Evolutionary conservation across 2,797 vertebrate genomes (phyloP), one percentile per base, ranked within the genome.

Genomic region (Gymnocypris eckloni): DNA sequence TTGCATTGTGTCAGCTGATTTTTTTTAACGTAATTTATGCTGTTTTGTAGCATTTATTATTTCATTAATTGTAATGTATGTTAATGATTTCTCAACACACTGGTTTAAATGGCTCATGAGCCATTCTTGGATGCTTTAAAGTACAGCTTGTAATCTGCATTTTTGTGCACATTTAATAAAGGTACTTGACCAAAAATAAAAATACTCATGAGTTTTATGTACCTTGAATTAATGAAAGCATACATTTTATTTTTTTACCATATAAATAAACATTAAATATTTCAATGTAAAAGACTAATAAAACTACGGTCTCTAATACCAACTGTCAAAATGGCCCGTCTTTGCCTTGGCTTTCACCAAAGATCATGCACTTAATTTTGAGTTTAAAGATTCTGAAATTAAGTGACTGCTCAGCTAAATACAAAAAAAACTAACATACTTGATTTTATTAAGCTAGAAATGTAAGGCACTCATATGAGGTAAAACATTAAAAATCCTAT

Each of bases 111-210:
- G 67, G 69, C 61, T 72, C 52, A 72, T 73, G 67, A 72, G 79
- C 73, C 80, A 52, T 82, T 87, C 39, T 64, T 84, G 69, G 54
- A 87, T 89, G 87, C 87, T 87, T 89, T 88, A 73, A 78, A 78
- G 79, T 80, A 76, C 87, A 77, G 70, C 76, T 89, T 90, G 87
- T 90, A 81, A 79, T 94, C 89, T 91, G 86, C 90, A 87, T 93
- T 94, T 94, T 92, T 93, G 93, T 94, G 93, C 90, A 91, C 88
- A 88, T 87, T 81, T 78, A 90, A 90, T 90, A 90, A 90, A 90
- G 82, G 45, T 84, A 84, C 78, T 89, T 81, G 71, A 81, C 70
- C 75, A 80, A 82, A 48, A 67, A 37, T 10, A 64, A 33, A 33
- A 59, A 64, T 71, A 66, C 37, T 86, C 1, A 6, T 6, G 84